Percentiles rank a stretch among this genome's conserved stretches.
These are phyloP conservation scores for Seriola quinqueradiata DNA, from an alignment of 2,113 vertebrate species.

Conservation along the genomic window DNA sequence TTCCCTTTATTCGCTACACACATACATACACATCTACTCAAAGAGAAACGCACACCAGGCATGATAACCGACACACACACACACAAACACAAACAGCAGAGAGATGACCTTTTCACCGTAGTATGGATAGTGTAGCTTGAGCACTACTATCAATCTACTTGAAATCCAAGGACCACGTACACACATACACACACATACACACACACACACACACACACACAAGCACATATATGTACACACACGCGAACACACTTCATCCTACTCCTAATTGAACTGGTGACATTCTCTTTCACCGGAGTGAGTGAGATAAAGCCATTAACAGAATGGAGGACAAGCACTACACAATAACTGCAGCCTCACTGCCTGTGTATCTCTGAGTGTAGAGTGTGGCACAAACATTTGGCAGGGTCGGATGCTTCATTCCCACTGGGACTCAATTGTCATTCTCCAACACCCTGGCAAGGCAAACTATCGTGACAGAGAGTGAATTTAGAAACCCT, in stretches of 20 bases:
- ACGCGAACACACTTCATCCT: slow-evolving; percentile 11
- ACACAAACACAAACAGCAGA: not conserved
- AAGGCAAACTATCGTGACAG: slow-evolving; percentile 16
- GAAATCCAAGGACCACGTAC: slow-evolving; percentile 49
- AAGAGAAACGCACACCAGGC: slow-evolving; percentile 41
- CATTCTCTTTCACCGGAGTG: slow-evolving; percentile 61
- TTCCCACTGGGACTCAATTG: slow-evolving; percentile 18
- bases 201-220: slow-evolving; percentile 6
- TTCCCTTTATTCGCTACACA: slow-evolving; percentile 62
- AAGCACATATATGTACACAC: not conserved
- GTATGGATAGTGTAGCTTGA: slow-evolving; percentile 38
- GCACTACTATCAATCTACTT: slow-evolving; percentile 60
- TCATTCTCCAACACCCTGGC: slow-evolving; percentile 42
- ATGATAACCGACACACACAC: slow-evolving; percentile 16
- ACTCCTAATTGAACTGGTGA: slow-evolving; percentile 69
- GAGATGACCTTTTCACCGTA: slow-evolving; percentile 56
- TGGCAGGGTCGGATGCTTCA: slow-evolving; percentile 30
- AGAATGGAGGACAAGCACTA: slow-evolving; percentile 57
- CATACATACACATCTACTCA: slow-evolving; percentile 26
- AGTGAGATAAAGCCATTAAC: slow-evolving; percentile 72
- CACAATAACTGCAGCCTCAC: slow-evolving; percentile 55
- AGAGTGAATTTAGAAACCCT: slow-evolving; percentile 25
- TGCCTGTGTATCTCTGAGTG: slow-evolving; percentile 49
- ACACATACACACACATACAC: slow-evolving; percentile 5
- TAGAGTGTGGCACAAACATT: slow-evolving; percentile 36